These are phyloP conservation scores for Pristionchus pacificus DNA, from an alignment of 1,140 invertebrate genomes.

Conservation along the genomic window DNA sequence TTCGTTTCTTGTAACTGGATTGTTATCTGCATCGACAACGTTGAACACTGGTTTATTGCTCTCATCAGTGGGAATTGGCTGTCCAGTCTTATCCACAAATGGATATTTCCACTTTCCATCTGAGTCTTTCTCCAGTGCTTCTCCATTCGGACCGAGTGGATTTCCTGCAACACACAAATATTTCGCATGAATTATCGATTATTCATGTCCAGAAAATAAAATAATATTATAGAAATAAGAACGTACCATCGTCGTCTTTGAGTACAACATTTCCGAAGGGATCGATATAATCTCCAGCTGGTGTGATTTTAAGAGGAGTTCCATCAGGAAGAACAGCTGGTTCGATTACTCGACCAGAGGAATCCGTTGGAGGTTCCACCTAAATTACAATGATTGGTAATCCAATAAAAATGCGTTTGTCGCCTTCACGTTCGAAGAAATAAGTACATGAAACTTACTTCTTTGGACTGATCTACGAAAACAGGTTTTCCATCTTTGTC, in stretches of 20 bases:
- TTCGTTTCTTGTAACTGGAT: slow-evolving; percentile 18
- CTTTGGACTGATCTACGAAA: slow-evolving; percentile 17
- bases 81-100: slow-evolving; percentile 28
- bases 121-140: slow-evolving; percentile 31
- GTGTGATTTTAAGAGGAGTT: slow-evolving; percentile 22
- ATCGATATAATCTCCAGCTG: slow-evolving; percentile 24
- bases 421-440: too few relatives aligned
- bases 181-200: not conserved
- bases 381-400: not conserved
- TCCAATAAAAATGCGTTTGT: slow-evolving; percentile 1
- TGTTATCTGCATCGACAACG: slow-evolving; percentile 26
- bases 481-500: slow-evolving; percentile 36
- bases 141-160: slow-evolving; percentile 40
- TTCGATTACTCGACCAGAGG: slow-evolving; percentile 35
- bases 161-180: slow-evolving; percentile 1
- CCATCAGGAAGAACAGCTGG: slow-evolving; percentile 42
- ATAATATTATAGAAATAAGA: not conserved
- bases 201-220: too few relatives aligned
- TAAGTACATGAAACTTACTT: too few relatives aligned
- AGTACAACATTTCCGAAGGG: slow-evolving; percentile 23
- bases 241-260: slow-evolving; percentile 31
- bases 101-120: slow-evolving; percentile 51
- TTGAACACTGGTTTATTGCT: slow-evolving; percentile 34
- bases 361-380: slow-evolving; percentile 34
- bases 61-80: slow-evolving; percentile 29